Conservation (phyloP, 2,113 vertebrate genomes). For the Nothoprocta perdicaria region DNA sequence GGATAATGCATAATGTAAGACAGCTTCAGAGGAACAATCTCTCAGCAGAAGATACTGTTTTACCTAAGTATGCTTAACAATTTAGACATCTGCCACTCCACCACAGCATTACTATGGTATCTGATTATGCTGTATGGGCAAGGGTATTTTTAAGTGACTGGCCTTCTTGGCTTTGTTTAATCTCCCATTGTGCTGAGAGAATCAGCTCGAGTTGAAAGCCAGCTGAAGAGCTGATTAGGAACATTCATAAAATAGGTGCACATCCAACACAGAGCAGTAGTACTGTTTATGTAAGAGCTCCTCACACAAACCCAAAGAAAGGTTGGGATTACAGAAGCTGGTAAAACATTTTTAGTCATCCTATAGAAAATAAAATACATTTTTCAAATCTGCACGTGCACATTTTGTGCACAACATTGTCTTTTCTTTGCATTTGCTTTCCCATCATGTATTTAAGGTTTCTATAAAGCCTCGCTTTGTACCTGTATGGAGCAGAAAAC, state of each 20-base stretch:
- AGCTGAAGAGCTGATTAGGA: not conserved
- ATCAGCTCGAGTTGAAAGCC: not conserved
- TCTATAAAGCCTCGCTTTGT: not conserved
- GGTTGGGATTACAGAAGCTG: not conserved
- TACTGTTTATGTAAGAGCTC: not conserved
- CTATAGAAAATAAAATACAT: not conserved
- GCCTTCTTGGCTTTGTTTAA: not conserved
- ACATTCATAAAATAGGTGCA: not conserved
- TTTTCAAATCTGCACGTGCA: not conserved
- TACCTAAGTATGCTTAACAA: not conserved
- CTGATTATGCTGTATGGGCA: not conserved
- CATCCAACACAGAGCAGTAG: not conserved
- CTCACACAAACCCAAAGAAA: not conserved
- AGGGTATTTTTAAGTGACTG: not conserved
- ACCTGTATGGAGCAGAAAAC: not conserved
- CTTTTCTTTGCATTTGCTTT: not conserved
- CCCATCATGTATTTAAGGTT: accelerated
- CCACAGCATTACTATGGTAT: not conserved
- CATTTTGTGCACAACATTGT: not conserved
- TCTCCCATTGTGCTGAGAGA: not conserved
- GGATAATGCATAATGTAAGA: not conserved
- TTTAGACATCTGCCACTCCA: not conserved
- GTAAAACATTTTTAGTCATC: not conserved
- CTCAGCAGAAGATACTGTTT: not conserved
- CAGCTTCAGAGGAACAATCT: not conserved